Evolutionary conservation across 37 sponge, comb jelly and placozoan genomes (phyloP), one percentile per base, ranked within the genome.

Genomic region (Eunapius fragilis): DNA sequence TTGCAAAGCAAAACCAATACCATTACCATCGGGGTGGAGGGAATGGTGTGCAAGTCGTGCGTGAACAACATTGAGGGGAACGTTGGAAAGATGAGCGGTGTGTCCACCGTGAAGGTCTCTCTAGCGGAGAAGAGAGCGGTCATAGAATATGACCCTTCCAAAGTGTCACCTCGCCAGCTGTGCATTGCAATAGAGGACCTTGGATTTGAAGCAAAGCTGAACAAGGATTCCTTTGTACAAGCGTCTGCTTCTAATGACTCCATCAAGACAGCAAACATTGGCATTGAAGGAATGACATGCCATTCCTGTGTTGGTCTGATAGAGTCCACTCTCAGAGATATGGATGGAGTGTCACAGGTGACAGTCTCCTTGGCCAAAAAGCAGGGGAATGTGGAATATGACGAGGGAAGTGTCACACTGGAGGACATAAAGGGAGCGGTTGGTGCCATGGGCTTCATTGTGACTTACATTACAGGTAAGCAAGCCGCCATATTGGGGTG

Each of bases 211-310:
- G 95, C 93, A 3, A 79, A 74, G n/a, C 0, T 67, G 27, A 6
- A 10, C 25, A 58, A 17, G 22, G 58, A 58, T 58, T 10, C 58
- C 22, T 58, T 58, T 58, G 58, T 2, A 24, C 31, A 27, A 26
- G 31, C 23, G n/a, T 4, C 13, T 10, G 17, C 25, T 41, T n/a
- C 34, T 13, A 33, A 34, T 9, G 12, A 76, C 3, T 7, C 35
- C 77, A 33, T 80, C 33, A 72, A 80, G 32, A 31, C 48, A 10
- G 68, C 31, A 23, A 45, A 31, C 28, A 41, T 92, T 25, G 78
- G 88, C 22, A 92, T 99, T 38, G 93, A 92, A 31, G 99, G 99
- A 9, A 99, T 97, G 99, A 92, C 93, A 0, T 99, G 99, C 74
- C 79, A 90, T 28, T 88, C 96, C 2, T 99, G 99, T 89, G 99